Conservation (phyloP, 1,140 invertebrate species). For the Globodera ellingtonae region DNA sequence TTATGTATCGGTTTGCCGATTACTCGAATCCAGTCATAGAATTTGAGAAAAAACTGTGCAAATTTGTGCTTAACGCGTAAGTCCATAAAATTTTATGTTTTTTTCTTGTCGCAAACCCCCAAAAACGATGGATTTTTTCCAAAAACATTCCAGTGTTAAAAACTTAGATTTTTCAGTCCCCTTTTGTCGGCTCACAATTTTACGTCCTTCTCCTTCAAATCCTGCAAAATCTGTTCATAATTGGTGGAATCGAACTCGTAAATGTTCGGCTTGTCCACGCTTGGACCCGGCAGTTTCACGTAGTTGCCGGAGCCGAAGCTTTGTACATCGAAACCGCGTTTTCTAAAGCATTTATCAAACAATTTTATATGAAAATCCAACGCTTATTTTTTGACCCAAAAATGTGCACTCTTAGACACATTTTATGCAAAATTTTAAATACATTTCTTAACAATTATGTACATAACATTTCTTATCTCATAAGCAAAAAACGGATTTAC, state of each 20-base stretch:
- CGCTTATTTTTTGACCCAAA: too few species aligned
- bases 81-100: neutral
- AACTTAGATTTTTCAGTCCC: neutral
- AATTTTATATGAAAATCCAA: too few species aligned
- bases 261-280: constrained; percentile 91
- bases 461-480: too few species aligned
- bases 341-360: constrained; percentile 68
- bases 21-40: too few species aligned
- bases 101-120: neutral
- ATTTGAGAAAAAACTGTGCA: too few species aligned
- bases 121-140: neutral
- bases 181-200: constrained; percentile 63
- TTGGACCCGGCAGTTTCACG: constrained; percentile 90
- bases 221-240: constrained; percentile 96
- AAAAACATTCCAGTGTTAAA: constrained; percentile 1
- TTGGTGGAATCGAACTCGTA: constrained; percentile 91
- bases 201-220: constrained; percentile 75
- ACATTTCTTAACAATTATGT: too few species aligned
- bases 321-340: constrained; percentile 92
- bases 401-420: too few species aligned
- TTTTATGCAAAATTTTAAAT: too few species aligned
- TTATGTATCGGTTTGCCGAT: neutral
- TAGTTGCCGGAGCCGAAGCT: constrained; percentile 94
- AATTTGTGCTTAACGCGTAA: too few species aligned
- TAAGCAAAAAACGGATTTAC: too few species aligned